Conservation (phyloP, 2,888 invertebrate species). For the Hydrotaea cyrtoneurina region DNA sequence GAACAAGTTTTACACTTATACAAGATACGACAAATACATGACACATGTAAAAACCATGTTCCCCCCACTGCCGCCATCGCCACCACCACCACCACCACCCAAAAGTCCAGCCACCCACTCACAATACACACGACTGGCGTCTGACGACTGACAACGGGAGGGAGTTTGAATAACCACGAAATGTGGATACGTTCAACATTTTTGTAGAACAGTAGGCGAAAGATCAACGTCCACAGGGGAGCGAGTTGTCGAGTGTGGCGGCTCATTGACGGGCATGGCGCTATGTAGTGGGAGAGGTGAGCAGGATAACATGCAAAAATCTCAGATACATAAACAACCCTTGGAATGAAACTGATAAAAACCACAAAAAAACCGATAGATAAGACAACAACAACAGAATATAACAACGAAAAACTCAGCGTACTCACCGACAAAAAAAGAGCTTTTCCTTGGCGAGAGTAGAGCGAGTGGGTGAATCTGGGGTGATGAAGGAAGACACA, state of each 20-base stretch:
- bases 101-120: background rate
- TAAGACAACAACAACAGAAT: slow-evolving; percentile 55
- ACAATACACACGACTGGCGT: background rate
- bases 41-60: slow-evolving; percentile 60
- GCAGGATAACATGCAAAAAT: slow-evolving; percentile 63
- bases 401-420: slow-evolving; percentile 35
- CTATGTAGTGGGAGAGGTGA: slow-evolving; percentile 14
- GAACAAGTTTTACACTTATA: slow-evolving; percentile 61
- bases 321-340: slow-evolving; percentile 67
- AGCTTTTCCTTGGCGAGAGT: background rate
- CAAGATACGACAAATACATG: slow-evolving; percentile 66
- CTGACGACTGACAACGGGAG: background rate
- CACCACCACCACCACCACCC: background rate
- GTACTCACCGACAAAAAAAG: background rate
- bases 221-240: slow-evolving; percentile 32
- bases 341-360: slow-evolving; percentile 41
- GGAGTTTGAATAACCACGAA: background rate
- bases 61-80: background rate
- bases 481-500: slow-evolving; percentile 35
- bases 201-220: background rate
- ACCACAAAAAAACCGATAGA: slow-evolving; percentile 46
- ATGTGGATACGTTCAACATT: slow-evolving; percentile 7
- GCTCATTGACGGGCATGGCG: too few relatives aligned
- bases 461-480: background rate
- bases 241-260: slow-evolving; percentile 5